These are phyloP conservation scores for Brenthis hecate DNA, from an alignment of 2,888 invertebrate genomes.

Conservation along the genomic window DNA sequence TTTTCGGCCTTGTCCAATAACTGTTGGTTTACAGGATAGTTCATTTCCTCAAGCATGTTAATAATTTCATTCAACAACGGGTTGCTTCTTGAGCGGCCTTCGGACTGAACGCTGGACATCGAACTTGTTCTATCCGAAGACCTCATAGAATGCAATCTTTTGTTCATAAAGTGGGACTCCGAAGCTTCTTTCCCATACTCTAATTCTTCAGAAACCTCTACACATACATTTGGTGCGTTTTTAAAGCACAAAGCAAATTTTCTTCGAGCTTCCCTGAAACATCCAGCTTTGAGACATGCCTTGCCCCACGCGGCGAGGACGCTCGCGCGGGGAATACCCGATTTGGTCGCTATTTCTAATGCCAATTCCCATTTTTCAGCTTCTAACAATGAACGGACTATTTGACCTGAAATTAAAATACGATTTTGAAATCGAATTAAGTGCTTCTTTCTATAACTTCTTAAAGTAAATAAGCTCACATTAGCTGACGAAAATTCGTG, in stretches of 20 bases:
- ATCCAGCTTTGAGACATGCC: slow-evolving; percentile 89
- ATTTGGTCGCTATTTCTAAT: slow-evolving; percentile 92
- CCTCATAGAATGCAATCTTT: slow-evolving; percentile 56
- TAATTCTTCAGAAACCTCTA: slow-evolving; percentile 65
- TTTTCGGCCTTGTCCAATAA: slow-evolving; percentile 73
- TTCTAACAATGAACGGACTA: slow-evolving; percentile 88
- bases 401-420: slow-evolving; percentile 68
- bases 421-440: neutral
- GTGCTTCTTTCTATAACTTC: too few relatives aligned
- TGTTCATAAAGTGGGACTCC: slow-evolving; percentile 61
- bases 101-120: slow-evolving; percentile 63
- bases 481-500: too few relatives aligned
- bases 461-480: too few relatives aligned
- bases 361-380: slow-evolving; percentile 93
- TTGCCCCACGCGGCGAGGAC: slow-evolving; percentile 96
- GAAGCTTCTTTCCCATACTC: slow-evolving; percentile 71
- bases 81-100: slow-evolving; percentile 81
- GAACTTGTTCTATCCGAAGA: slow-evolving; percentile 61
- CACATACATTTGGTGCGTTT: slow-evolving; percentile 57
- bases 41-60: slow-evolving; percentile 85
- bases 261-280: slow-evolving; percentile 88
- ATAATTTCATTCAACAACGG: slow-evolving; percentile 87
- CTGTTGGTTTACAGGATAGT: slow-evolving; percentile 77
- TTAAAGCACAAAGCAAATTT: slow-evolving; percentile 84
- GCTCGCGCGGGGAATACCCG: slow-evolving; percentile 88